Conservation (phyloP, 2,113 vertebrate species). For the Lagopus muta region DNA sequence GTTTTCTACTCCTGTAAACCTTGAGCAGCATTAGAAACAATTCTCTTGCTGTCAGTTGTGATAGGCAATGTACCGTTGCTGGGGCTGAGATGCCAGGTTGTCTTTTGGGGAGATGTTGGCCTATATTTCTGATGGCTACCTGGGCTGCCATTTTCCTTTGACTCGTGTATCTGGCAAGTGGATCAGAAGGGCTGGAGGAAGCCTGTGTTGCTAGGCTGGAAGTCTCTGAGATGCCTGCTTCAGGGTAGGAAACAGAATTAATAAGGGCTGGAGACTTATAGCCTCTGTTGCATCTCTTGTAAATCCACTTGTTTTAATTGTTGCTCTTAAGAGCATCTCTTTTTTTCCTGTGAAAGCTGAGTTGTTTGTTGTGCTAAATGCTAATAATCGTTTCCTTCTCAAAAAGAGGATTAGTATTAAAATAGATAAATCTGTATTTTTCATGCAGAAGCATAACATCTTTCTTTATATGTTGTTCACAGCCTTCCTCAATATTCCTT, state of each 20-base stretch:
- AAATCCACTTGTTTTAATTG: background rate
- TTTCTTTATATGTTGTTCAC: background rate
- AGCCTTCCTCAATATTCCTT: background rate
- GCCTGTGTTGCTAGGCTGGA: background rate
- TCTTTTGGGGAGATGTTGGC: background rate
- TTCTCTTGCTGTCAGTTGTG: background rate
- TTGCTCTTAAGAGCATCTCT: background rate
- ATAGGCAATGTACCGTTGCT: background rate
- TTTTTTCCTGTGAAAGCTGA: background rate
- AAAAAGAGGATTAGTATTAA: background rate
- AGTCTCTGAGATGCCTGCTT: background rate
- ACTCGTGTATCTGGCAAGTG: background rate
- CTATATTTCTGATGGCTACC: background rate
- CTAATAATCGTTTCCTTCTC: background rate
- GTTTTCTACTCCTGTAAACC: background rate
- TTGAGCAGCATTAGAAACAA: background rate
- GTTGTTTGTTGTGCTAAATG: background rate
- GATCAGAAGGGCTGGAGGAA: background rate
- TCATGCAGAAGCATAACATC: background rate
- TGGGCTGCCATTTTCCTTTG: background rate
- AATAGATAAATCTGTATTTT: background rate
- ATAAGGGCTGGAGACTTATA: background rate
- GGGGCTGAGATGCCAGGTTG: background rate
- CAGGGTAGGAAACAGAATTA: background rate
- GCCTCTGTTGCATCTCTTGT: background rate